Evolutionary conservation across 2,113 vertebrate genomes (phyloP), one percentile per base, ranked within the genome.

Genomic region (Zeus faber): DNA sequence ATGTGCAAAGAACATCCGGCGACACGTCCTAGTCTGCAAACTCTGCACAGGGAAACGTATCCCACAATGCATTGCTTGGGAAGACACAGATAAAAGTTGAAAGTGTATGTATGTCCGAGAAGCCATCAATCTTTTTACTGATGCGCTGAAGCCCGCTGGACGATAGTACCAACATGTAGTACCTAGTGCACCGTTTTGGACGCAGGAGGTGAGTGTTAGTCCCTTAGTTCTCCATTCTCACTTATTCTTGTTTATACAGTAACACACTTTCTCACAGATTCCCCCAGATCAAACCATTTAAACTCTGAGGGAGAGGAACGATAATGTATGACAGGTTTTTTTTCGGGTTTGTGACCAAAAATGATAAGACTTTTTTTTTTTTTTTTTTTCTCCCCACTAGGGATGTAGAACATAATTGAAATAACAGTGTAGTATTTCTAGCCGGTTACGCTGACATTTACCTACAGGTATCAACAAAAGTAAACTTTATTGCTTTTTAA

Each of bases 351-450:
- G 61, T 62, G 72, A 73, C 74, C 63, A 73, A 74, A 80, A 81
- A 31, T 11, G 40, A 31, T 47, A 54, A 63, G 41, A 17, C 47
- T 60, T 57, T 29, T 13, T 65, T 51, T 49, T 41, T 58, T 68
- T 73, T 65, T 74, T 72, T 49, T 41, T 58, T 68, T 73, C 62
- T 74, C 70, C 76, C 81, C 81, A 86, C 78, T 85, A 72, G 65
- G 76, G 74, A 70, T 39, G 47, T 69, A 40, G 45, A 69, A 53
- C 65, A 67, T 62, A 9, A 76, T 76, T 65, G 35, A 46, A 26
- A 35, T n/a, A n/a, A n/a, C n/a, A n/a, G n/a, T 49, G 61, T 56
- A 68, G 60, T 45, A 52, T 18, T 29, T 29, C 27, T 29, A 29
- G 27, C 27, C 27, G 27, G 62, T 60, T 31, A 57, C 64, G 70